A percentile compares a stretch with the other conserved stretches of the same genome.
These are phyloP conservation scores for Harmothoe impar DNA, from an alignment of 2,888 invertebrate species.

Conservation along the genomic window DNA sequence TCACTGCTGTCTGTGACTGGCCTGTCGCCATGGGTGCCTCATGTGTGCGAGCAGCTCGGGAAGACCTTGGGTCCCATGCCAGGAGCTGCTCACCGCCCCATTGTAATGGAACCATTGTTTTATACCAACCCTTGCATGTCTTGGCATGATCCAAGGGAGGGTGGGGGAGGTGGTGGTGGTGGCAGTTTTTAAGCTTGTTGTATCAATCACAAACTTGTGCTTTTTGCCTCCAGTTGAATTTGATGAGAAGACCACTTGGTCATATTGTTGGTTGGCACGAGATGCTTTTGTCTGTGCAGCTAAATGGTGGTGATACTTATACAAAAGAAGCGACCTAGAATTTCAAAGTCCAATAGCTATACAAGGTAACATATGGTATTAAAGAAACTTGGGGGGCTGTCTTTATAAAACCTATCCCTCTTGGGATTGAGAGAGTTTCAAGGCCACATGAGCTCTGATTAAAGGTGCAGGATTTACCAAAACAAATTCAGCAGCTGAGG, in stretches of 20 bases:
- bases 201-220: background rate
- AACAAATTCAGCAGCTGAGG: too few species aligned
- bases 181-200: background rate
- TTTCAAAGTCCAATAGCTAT: too few species aligned
- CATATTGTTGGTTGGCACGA: constrained; percentile 14
- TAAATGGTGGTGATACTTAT: too few species aligned
- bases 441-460: too few species aligned
- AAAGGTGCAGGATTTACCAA: too few species aligned
- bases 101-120: constrained; percentile 6
- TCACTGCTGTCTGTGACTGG: too few species aligned
- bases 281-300: background rate
- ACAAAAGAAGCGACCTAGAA: too few species aligned
- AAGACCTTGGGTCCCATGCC: background rate
- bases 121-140: background rate
- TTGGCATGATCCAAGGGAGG: background rate
- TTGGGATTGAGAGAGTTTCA: too few species aligned
- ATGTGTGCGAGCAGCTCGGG: background rate
- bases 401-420: too few species aligned
- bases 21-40: background rate
- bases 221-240: background rate
- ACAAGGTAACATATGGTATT: too few species aligned
- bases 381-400: too few species aligned
- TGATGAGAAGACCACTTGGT: constrained; percentile 20
- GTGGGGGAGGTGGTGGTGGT: too few species aligned
- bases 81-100: background rate